A percentile compares a stretch with the other conserved stretches of the same genome.
phyloP scores from a whole-genome alignment of 2,797 vertebrate genomes.

The Chiloscyllium punctatum region DNA sequence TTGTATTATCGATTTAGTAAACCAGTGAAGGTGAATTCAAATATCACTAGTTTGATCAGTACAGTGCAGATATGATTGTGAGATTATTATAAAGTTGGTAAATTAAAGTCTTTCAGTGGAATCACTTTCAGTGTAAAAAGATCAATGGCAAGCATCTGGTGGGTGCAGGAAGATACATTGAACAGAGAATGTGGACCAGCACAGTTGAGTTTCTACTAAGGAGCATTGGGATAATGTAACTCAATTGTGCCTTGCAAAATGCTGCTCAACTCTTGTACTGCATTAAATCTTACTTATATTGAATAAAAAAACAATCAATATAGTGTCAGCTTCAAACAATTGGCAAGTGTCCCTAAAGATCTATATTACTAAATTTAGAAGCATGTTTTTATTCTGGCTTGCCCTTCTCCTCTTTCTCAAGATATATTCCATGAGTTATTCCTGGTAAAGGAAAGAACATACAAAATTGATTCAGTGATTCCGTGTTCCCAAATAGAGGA shows the following conservation, averaged over 20 bases:
- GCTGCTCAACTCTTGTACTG: not conserved
- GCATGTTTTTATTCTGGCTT: not conserved
- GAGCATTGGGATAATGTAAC: not conserved
- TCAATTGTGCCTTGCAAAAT: not conserved
- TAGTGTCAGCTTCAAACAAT: not conserved
- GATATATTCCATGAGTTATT: not conserved
- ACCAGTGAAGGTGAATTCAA: not conserved
- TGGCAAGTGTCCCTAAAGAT: not conserved
- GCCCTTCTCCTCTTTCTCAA: not conserved
- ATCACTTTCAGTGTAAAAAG: not conserved
- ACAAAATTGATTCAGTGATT: not conserved
- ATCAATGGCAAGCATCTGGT: not conserved
- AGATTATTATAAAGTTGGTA: not conserved
- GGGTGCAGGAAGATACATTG: not conserved
- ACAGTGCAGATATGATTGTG: not conserved
- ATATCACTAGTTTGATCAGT: not conserved
- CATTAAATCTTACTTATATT: not conserved
- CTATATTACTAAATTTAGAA: too few species aligned
- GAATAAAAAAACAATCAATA: not conserved
- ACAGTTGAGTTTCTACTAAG: not conserved
- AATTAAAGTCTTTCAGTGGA: not conserved
- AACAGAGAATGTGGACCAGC: not conserved
- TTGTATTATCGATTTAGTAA: not conserved
- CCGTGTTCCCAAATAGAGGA: not conserved
- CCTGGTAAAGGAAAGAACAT: not conserved